phyloP scores from a whole-genome alignment of 2,888 invertebrate species.

The Herminia tarsipennalis region DNA sequence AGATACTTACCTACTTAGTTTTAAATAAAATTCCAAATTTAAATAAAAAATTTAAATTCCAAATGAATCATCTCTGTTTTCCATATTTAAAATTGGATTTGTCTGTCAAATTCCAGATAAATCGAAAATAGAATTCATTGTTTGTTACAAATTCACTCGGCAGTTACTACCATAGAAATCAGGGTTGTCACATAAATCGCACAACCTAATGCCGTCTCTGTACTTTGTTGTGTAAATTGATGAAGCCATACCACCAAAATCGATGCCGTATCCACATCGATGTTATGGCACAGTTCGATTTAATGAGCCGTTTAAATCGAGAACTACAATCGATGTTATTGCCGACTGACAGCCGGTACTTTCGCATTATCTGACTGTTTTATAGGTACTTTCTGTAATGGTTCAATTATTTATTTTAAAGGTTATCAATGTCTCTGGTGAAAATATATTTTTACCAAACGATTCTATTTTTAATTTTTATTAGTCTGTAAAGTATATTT shows the following conservation, averaged over 20 bases:
- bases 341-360: conserved; percentile 24
- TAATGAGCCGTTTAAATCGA: conserved; percentile 68
- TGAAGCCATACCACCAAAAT: conserved; percentile 56
- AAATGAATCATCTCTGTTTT: too few species aligned
- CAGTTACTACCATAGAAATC: neutral
- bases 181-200: conserved; percentile 2
- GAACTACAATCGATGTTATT: conserved; percentile 54
- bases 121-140: too few species aligned
- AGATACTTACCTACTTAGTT: too few species aligned
- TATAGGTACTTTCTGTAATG: conserved; percentile 6
- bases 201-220: conserved; percentile 27
- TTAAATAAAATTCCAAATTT: too few species aligned
- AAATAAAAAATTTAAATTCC: too few species aligned
- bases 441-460: neutral
- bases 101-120: too few species aligned
- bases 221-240: conserved; percentile 36
- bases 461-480: too few species aligned
- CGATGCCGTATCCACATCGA: conserved; percentile 47
- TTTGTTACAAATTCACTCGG: too few species aligned
- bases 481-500: too few species aligned
- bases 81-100: too few species aligned
- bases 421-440: neutral
- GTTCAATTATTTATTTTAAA: conserved; percentile 16
- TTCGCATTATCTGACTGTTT: conserved; percentile 15
- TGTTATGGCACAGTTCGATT: conserved; percentile 58